Percentiles rank a stretch among this genome's conserved stretches.
These are phyloP conservation scores for Adoxophyes honmai DNA, from an alignment of 1,140 invertebrate genomes.

Conservation along the genomic window DNA sequence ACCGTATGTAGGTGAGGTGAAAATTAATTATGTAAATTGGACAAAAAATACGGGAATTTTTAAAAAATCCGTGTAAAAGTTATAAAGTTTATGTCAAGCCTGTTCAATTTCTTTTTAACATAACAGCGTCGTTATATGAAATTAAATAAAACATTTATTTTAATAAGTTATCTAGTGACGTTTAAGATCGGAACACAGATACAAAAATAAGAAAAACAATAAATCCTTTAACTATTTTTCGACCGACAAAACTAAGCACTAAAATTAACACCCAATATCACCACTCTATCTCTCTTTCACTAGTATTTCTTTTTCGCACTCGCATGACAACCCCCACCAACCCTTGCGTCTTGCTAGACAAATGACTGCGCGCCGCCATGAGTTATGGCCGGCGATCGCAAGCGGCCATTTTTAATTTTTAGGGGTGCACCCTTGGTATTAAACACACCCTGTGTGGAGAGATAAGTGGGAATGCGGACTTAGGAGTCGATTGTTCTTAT, in stretches of 20 bases:
- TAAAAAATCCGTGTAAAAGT: not conserved
- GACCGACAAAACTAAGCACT: too few relatives aligned
- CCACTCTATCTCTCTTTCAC: too few relatives aligned
- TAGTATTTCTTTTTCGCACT: too few relatives aligned
- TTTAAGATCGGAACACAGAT: too few relatives aligned
- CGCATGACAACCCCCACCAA: slow-evolving; percentile 35
- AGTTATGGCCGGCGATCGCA: slow-evolving; percentile 68
- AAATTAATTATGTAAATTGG: slow-evolving; percentile 39
- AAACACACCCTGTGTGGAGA: not conserved
- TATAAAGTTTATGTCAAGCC: too few relatives aligned
- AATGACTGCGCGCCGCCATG: slow-evolving; percentile 62
- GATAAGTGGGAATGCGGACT: not conserved
- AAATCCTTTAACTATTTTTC: too few relatives aligned
- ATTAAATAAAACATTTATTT: too few relatives aligned
- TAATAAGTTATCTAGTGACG: too few relatives aligned
- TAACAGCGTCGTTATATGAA: too few relatives aligned
- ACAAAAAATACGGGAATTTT: not conserved
- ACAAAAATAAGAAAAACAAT: too few relatives aligned
- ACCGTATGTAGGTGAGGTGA: slow-evolving; percentile 40
- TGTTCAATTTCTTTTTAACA: too few relatives aligned
- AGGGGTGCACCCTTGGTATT: slow-evolving; percentile 51
- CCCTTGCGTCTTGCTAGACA: slow-evolving; percentile 66
- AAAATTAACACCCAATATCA: too few relatives aligned
- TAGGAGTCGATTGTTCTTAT: not conserved
- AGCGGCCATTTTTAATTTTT: slow-evolving; percentile 75